These are phyloP conservation scores for Sycophila texana DNA, from an alignment of 2,888 invertebrate species.

Conservation along the genomic window DNA sequence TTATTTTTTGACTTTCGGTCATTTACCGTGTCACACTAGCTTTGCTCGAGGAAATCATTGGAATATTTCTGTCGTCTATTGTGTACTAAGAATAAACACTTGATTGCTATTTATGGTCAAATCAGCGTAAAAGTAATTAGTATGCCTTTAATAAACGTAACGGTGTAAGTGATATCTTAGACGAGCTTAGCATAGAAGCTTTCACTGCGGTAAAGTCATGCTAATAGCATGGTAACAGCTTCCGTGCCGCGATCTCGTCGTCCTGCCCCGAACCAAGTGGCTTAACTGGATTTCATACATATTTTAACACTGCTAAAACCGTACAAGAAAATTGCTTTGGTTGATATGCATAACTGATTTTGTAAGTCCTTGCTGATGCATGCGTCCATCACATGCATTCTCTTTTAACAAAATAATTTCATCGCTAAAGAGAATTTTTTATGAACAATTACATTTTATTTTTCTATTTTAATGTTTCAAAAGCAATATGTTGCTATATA, in stretches of 20 bases:
- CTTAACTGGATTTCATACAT: constrained; percentile 75
- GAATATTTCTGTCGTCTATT: too few species aligned
- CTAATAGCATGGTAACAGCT: constrained; percentile 75
- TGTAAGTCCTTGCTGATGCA: constrained; percentile 61
- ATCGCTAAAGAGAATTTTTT: too few species aligned
- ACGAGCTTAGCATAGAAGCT: constrained; percentile 16
- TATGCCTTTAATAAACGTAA: constrained; percentile 1
- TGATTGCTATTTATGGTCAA: too few species aligned
- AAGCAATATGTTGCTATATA: too few species aligned
- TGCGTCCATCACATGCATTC: background rate
- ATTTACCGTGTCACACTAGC: too few species aligned
- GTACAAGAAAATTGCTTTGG: constrained; percentile 72
- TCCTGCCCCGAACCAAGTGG: constrained; percentile 59
- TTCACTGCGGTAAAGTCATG: constrained; percentile 69
- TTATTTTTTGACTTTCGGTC: too few species aligned
- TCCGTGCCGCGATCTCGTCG: constrained; percentile 60
- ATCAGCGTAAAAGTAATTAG: too few species aligned
- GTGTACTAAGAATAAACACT: too few species aligned
- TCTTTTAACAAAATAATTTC: too few species aligned
- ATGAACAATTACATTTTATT: too few species aligned
- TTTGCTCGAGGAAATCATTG: too few species aligned
- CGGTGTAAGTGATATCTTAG: constrained; percentile 9
- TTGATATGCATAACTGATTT: constrained; percentile 73
- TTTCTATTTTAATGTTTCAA: too few species aligned
- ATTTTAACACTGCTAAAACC: constrained; percentile 74